phyloP scores from a whole-genome alignment of 2,113 vertebrate species.

The Procavia capensis region DNA sequence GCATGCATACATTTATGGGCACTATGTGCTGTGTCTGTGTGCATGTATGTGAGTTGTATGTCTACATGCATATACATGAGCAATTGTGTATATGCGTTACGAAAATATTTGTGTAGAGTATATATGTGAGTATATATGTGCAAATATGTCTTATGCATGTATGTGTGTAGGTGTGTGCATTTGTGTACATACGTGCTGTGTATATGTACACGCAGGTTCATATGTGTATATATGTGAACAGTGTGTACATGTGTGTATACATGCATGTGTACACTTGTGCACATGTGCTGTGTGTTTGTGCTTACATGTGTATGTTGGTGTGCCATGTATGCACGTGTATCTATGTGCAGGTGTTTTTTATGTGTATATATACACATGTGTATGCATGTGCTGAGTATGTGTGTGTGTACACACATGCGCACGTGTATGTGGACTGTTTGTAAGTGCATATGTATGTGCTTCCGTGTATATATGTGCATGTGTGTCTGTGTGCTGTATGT shows the following conservation, averaged over 20 bases:
- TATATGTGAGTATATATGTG: fast-evolving
- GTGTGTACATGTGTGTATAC: no score
- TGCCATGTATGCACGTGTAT: not conserved
- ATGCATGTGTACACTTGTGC: conserved; percentile 8
- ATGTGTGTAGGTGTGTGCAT: no score
- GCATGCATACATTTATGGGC: conserved; percentile 31
- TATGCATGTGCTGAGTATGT: not conserved
- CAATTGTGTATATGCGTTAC: no score
- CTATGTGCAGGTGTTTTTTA: not conserved
- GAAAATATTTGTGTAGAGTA: not conserved
- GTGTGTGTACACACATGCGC: not conserved
- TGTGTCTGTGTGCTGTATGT: no score
- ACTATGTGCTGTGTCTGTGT: no score
- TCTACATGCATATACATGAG: fast-evolving
- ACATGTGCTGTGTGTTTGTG: not conserved
- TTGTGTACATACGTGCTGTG: no score
- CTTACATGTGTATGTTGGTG: no score
- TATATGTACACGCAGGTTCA: no score
- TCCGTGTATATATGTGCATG: no score
- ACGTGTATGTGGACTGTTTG: not conserved
- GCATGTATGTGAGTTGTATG: no score
- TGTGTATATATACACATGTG: no score
- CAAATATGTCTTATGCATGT: fast-evolving
- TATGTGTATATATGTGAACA: not conserved
- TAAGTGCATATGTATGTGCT: no score